Base-by-base conservation (phyloP, 1,140 invertebrate genomes). In the Gyrodactylus salaris region DNA sequence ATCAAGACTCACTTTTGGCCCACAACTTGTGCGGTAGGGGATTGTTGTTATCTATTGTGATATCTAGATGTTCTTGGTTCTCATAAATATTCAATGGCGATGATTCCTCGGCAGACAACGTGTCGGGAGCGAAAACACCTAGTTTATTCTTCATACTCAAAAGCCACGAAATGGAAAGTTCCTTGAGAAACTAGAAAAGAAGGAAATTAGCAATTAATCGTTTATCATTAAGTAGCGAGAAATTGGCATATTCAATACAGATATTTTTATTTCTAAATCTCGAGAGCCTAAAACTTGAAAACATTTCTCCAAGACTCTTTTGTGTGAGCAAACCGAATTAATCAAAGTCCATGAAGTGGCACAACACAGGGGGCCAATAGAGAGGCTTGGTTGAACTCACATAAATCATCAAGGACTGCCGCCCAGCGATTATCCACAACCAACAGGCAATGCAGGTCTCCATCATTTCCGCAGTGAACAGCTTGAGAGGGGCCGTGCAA, bases 11-110 rank as follows among this genome's bases (percentile, higher is more conserved):
- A n/a, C 68, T 68, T 68, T 89, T 87, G n/a, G 95, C 86, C 94
- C 94, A 98, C 68, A 95, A 87, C 27, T 87, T 86, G 80, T 98
- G 95, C 68, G 23, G n/a, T n/a, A n/a, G n/a, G 0, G 93, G 88
- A 26, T 86, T 85, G 0, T 94, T 86, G 78, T 87, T 85, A 0
- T 91, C 89, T 0, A 87, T 85, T 73, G 86, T 84, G 0, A 89
- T 87, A 68, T 87, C 85, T 7, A 78, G 75, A 0, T 91, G 78
- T 74, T 86, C 83, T 75, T 86, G 87, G 72, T 85, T 85, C 83
- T 94, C 90, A 76, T 87, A 86, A 2, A 88, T 87, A 7, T 90
- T 88, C 27, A 94, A 79, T 0, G 91, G 91, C 80, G 86, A 89
- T 0, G 86, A 86, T 27, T 82, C 78, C 26, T 86, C 84, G 26